These are phyloP conservation scores for Tetranychus cinnabarinus DNA, from an alignment of 1,140 invertebrate species.

Conservation along the genomic window DNA sequence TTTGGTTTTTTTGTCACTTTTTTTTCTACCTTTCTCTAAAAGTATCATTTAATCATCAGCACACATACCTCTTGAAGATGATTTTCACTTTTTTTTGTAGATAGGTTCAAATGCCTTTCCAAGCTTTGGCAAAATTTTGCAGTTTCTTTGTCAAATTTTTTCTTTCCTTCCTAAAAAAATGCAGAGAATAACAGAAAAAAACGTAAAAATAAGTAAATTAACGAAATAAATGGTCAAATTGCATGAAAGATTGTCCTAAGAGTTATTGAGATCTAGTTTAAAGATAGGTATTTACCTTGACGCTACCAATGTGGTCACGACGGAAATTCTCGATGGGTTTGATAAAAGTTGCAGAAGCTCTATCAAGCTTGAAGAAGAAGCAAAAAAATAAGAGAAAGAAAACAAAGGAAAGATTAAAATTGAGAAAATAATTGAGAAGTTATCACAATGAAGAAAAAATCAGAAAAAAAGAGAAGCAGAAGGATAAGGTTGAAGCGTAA, in stretches of 20 bases:
- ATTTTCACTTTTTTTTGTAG: slow-evolving; percentile 73
- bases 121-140: slow-evolving; percentile 85
- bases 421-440: too few relatives aligned
- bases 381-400: too few relatives aligned
- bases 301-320: slow-evolving; percentile 76
- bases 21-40: too few relatives aligned
- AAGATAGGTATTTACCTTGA: slow-evolving; percentile 28
- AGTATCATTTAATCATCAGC: too few relatives aligned
- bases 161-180: slow-evolving; percentile 48
- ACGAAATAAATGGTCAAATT: background rate
- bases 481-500: background rate
- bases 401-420: too few relatives aligned
- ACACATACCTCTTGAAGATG: slow-evolving; percentile 46
- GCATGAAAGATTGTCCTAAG: too few relatives aligned
- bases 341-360: slow-evolving; percentile 71
- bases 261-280: too few relatives aligned
- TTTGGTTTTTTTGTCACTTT: too few relatives aligned
- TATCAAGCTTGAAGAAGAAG: slow-evolving; percentile 38
- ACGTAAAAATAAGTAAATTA: background rate
- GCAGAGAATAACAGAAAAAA: slow-evolving; percentile 16
- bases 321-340: slow-evolving; percentile 72
- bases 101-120: slow-evolving; percentile 77
- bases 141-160: slow-evolving; percentile 92
- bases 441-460: too few relatives aligned
- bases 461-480: too few relatives aligned